phyloP scores from a whole-genome alignment of 2,113 vertebrate genomes.

The Spea multiplicata region DNA sequence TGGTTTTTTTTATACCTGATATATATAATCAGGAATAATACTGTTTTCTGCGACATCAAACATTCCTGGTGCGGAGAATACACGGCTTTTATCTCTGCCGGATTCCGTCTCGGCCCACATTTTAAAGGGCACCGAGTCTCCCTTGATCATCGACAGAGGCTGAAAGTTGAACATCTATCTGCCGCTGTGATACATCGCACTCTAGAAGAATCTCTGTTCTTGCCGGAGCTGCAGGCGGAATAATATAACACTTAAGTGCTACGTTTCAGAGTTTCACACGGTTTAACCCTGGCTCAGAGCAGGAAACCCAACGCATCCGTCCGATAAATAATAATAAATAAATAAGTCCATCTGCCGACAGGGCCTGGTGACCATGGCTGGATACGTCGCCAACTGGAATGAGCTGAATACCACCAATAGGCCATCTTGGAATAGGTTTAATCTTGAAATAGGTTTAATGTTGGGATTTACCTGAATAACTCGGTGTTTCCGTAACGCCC shows the following conservation, averaged over 20 bases:
- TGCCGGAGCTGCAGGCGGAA: constrained; percentile 14
- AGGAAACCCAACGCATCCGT: background rate
- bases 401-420: too few relatives aligned
- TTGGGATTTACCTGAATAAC: too few relatives aligned
- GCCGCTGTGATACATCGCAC: constrained; percentile 32
- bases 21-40: constrained; percentile 34
- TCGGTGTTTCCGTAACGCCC: too few relatives aligned
- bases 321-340: background rate
- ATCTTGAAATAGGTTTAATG: too few relatives aligned
- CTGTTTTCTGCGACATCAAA: constrained; percentile 38
- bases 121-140: constrained; percentile 43
- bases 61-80: constrained; percentile 11
- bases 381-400: too few relatives aligned
- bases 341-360: background rate
- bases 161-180: constrained; percentile 45
- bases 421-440: too few relatives aligned
- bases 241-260: constrained; percentile 17
- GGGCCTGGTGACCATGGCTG: background rate
- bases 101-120: constrained; percentile 44
- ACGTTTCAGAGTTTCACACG: constrained; percentile 35
- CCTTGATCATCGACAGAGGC: constrained; percentile 42
- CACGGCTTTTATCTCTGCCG: constrained; percentile 42
- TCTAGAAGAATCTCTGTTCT: constrained; percentile 27
- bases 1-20: constrained; percentile 2
- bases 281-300: constrained; percentile 25